A percentile compares a stretch with the other conserved stretches of the same genome.
phyloP scores from a whole-genome alignment of 2,797 vertebrate species.

The Parauchenoglanis ngamensis region DNA sequence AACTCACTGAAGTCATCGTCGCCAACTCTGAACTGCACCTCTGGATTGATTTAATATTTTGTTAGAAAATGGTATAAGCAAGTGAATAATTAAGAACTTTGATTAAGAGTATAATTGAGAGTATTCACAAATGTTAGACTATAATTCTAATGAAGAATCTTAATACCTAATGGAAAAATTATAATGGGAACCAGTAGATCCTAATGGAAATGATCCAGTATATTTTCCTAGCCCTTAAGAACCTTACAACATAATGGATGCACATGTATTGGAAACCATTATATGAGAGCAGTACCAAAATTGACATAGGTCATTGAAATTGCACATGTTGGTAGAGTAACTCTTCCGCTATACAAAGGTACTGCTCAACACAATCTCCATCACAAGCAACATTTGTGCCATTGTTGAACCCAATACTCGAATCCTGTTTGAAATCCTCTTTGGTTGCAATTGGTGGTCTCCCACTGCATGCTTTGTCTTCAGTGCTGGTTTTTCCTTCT shows the following conservation, averaged over 20 bases:
- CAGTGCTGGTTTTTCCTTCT: no score
- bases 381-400: no score
- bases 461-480: no score
- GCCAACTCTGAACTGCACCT: not conserved
- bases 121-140: not conserved
- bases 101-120: not conserved
- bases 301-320: no score
- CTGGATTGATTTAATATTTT: not conserved
- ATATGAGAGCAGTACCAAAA: not conserved
- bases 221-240: not conserved
- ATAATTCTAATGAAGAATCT: not conserved
- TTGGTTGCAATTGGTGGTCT: no score
- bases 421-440: no score
- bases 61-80: not conserved
- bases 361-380: no score
- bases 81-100: not conserved
- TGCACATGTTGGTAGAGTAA: no score
- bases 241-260: not conserved
- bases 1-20: not conserved
- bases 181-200: not conserved
- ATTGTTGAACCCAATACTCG: no score
- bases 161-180: not conserved
- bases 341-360: no score
- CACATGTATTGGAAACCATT: not conserved
- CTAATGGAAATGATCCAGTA: slow-evolving; percentile 1